These are phyloP conservation scores for Procapra przewalskii DNA, from an alignment of 2,113 vertebrate species.

Conservation along the genomic window DNA sequence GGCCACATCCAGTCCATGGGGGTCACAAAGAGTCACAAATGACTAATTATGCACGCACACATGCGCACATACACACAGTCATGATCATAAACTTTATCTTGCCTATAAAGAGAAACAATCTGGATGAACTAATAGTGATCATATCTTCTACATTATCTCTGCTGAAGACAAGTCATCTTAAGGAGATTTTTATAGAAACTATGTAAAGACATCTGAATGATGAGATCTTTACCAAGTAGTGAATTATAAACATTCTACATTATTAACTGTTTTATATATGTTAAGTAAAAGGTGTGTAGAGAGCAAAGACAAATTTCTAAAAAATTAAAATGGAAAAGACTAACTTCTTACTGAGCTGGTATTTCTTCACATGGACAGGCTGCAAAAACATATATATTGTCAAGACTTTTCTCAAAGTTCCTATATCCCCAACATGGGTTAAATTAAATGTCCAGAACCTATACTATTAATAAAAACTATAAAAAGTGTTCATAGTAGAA, in stretches of 20 bases:
- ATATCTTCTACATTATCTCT: not conserved
- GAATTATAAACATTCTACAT: not conserved
- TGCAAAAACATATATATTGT: not conserved
- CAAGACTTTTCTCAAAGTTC: not conserved
- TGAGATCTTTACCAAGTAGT: not conserved
- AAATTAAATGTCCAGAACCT: not conserved
- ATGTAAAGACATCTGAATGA: not conserved
- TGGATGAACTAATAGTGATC: not conserved
- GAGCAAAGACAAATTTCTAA: not conserved
- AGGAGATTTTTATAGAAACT: not conserved
- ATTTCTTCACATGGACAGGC: not conserved
- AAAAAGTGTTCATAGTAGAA: not conserved
- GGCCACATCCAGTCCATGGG: not conserved
- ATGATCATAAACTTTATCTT: not conserved
- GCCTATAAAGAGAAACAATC: not conserved
- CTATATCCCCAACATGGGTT: not conserved
- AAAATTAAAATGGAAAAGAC: not conserved
- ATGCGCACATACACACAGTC: not conserved
- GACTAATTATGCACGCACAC: not conserved
- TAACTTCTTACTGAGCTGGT: not conserved
- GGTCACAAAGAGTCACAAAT: not conserved
- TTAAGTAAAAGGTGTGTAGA: not conserved
- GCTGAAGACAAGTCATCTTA: not conserved
- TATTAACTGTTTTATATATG: not conserved
- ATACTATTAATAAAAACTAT: not conserved